phyloP scores from a whole-genome alignment of 2,797 vertebrate genomes.

The Cyclopterus lumpus region DNA sequence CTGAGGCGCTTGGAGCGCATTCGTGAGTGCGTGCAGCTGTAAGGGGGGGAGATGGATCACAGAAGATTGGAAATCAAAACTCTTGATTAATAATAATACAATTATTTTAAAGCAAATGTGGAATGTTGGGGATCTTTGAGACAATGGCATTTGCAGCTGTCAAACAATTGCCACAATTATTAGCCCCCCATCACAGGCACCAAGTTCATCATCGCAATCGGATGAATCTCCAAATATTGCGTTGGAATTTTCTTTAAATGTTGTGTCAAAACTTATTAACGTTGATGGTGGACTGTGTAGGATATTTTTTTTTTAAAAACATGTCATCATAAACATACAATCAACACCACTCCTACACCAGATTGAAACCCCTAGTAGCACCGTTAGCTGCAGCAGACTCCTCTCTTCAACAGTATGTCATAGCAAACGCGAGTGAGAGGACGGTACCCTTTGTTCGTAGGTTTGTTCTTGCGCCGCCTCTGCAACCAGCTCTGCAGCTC shows the following conservation, averaged over 20 bases:
- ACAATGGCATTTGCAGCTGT: neutral
- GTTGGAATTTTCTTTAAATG: neutral
- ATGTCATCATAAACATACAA: neutral
- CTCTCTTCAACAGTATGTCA: neutral
- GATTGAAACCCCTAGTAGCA: neutral
- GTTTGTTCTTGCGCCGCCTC: constrained; percentile 83
- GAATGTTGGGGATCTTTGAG: constrained; percentile 20
- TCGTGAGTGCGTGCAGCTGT: constrained; percentile 81
- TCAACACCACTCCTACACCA: neutral
- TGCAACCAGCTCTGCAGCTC: constrained; percentile 92
- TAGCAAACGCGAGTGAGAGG: neutral
- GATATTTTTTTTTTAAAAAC: neutral
- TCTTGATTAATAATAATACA: neutral
- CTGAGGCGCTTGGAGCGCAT: constrained; percentile 92
- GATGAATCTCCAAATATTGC: constrained; percentile 6
- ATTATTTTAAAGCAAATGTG: constrained; percentile 60
- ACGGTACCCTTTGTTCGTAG: constrained; percentile 82
- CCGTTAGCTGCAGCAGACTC: neutral
- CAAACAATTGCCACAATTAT: constrained; percentile 12
- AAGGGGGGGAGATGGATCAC: constrained; percentile 13
- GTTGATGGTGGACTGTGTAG: neutral
- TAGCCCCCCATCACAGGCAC: neutral
- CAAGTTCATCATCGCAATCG: neutral
- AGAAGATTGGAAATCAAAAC: constrained; percentile 10
- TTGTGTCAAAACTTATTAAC: neutral